These are phyloP conservation scores for Gymnogyps californianus DNA, from an alignment of 2,113 vertebrate genomes.

Conservation along the genomic window DNA sequence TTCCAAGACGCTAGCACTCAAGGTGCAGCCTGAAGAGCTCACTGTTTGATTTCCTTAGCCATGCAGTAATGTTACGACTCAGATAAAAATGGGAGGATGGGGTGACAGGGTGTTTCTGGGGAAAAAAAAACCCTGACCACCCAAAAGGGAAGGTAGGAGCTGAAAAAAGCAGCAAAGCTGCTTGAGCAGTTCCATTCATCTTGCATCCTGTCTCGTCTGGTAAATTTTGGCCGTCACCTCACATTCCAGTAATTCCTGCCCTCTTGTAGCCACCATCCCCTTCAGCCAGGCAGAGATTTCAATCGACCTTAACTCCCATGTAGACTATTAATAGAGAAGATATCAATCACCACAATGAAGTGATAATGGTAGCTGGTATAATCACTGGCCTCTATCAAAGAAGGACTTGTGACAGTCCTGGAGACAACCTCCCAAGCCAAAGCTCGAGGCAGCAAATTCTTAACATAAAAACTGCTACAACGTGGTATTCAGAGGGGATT, in stretches of 20 bases:
- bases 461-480: not conserved
- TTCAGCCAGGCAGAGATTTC: not conserved
- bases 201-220: not conserved
- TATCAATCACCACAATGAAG: not conserved
- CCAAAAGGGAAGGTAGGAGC: not conserved
- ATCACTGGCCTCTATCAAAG: not conserved
- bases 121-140: not conserved
- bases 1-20: not conserved
- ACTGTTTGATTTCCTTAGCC: not conserved
- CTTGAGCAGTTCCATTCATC: not conserved
- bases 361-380: not conserved
- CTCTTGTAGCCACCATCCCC: not conserved
- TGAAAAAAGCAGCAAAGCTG: not conserved
- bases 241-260: not conserved
- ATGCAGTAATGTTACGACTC: not conserved
- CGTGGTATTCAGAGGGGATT: not conserved
- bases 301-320: not conserved
- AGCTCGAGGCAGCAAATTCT: not conserved
- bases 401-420: not conserved
- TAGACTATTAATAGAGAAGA: not conserved
- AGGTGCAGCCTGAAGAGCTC: not conserved
- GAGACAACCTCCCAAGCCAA: not conserved
- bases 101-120: not conserved
- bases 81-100: not conserved
- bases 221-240: not conserved